A percentile compares a stretch with the other conserved stretches of the same genome.
Conservation (phyloP, 2,113 vertebrate species). For the Dasyurus viverrinus region DNA sequence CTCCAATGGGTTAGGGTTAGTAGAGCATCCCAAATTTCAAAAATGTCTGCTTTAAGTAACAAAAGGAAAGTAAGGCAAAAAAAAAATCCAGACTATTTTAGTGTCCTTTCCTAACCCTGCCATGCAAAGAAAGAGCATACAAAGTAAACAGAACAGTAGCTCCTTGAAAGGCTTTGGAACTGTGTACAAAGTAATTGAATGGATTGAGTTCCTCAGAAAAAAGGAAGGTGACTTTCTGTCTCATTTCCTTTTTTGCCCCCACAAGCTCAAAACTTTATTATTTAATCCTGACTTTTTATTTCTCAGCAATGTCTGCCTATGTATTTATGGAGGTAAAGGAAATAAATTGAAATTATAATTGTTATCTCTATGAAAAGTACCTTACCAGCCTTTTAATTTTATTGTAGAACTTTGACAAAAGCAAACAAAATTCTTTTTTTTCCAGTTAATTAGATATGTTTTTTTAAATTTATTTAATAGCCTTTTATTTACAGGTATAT, state of each 20-base stretch:
- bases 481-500: too few species aligned
- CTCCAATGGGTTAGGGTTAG: constrained; percentile 1
- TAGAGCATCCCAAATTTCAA: neutral
- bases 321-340: neutral
- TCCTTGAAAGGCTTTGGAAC: neutral
- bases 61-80: neutral
- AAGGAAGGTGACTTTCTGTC: neutral
- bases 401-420: neutral
- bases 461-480: too few species aligned
- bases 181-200: neutral
- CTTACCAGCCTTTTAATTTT: neutral
- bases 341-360: neutral
- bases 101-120: neutral
- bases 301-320: neutral
- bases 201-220: neutral
- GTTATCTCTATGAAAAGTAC: neutral
- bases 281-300: neutral
- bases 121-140: constrained; percentile 5
- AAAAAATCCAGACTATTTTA: neutral
- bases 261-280: neutral
- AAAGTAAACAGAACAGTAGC: neutral
- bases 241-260: too few species aligned
- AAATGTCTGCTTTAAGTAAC: neutral
- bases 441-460: too few species aligned
- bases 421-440: neutral